A percentile compares a stretch with the other conserved stretches of the same genome.
Evolutionary conservation across 2,888 invertebrate genomes (phyloP).

Genomic region (Girardia tigrina): DNA sequence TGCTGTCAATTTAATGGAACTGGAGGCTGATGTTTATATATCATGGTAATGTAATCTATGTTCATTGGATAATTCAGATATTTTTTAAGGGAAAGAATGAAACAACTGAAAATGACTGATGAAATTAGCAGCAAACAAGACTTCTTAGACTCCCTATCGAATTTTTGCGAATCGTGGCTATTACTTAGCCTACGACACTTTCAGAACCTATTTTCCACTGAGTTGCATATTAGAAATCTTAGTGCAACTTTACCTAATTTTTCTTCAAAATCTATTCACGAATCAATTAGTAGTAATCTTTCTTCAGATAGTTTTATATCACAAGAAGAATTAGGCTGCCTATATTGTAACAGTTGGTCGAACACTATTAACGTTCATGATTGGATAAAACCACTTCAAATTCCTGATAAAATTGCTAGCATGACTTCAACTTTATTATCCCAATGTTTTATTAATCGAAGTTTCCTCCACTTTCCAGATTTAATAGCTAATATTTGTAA

Average conservation of each 20-base stretch:
- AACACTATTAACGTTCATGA: neutral
- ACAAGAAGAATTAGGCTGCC: neutral
- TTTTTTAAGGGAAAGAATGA: neutral
- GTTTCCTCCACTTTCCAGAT: neutral
- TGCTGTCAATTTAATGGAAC: neutral
- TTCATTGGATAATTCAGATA: neutral
- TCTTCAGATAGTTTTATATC: neutral
- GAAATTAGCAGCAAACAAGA: neutral
- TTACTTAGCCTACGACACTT: neutral
- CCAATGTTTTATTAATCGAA: neutral
- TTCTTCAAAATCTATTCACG: neutral
- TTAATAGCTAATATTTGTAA: neutral
- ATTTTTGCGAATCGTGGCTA: constrained; percentile 4
- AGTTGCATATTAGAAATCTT: neutral
- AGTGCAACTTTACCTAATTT: neutral
- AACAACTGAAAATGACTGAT: neutral
- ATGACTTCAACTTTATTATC: neutral
- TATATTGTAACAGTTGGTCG: neutral
- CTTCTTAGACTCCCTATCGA: neutral
- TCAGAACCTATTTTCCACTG: neutral
- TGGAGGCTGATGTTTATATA: neutral
- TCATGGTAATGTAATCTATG: neutral
- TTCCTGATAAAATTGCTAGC: neutral
- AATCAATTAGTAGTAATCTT: neutral
- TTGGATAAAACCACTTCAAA: neutral